These are phyloP conservation scores for Thalassoma bifasciatum DNA, from an alignment of 2,113 vertebrate genomes.

Conservation along the genomic window DNA sequence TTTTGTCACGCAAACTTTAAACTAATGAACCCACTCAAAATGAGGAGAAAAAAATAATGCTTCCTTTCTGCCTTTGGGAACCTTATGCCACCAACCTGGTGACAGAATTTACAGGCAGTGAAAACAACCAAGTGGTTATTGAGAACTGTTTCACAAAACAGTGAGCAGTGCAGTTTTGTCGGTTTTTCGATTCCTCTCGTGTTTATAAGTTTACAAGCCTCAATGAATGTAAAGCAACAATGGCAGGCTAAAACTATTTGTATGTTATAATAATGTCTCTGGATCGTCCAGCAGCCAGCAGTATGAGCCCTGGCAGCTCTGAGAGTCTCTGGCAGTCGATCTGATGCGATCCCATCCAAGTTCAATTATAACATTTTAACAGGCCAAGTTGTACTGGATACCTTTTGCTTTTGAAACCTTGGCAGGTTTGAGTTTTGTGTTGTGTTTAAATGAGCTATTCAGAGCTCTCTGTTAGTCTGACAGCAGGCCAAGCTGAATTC, in stretches of 20 bases:
- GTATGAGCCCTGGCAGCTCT: conserved; percentile 57
- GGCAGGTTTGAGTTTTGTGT: conserved; percentile 12
- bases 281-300: conserved; percentile 48
- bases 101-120: too few species aligned
- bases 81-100: too few species aligned
- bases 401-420: conserved; percentile 47
- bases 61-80: too few species aligned
- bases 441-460: conserved; percentile 54
- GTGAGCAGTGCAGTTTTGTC: neutral
- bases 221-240: conserved; percentile 36
- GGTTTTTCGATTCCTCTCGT: neutral
- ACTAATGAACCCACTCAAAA: neutral
- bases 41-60: too few species aligned
- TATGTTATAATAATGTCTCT: conserved; percentile 31
- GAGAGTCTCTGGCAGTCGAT: conserved; percentile 60
- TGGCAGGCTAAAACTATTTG: conserved; percentile 50
- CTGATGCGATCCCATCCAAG: conserved; percentile 56
- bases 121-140: too few species aligned
- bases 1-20: neutral
- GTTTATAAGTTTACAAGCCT: conserved; percentile 22
- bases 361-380: conserved; percentile 68
- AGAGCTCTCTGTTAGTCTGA: conserved; percentile 37
- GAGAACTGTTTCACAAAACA: too few species aligned
- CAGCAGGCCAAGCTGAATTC: conserved; percentile 17
- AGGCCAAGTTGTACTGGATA: conserved; percentile 56